Evolutionary conservation across 2,113 vertebrate species (phyloP).

Genomic region (Nansenia antarctica): DNA sequence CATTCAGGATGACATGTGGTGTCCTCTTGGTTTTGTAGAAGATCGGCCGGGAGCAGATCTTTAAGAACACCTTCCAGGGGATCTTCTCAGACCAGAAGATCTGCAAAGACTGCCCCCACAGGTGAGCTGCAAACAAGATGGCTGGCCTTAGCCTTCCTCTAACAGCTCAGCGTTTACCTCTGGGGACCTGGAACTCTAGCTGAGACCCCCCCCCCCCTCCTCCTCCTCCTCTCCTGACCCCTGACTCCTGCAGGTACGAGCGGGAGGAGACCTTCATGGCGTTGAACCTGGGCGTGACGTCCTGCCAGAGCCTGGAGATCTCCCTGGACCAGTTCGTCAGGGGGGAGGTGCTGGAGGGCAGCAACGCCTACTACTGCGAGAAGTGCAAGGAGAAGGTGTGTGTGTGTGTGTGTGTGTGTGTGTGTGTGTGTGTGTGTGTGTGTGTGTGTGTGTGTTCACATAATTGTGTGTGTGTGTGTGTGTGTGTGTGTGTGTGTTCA

Average conservation of each 20-base stretch:
- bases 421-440: neutral
- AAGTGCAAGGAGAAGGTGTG: conserved; percentile 98
- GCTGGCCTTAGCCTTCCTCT: too few species aligned
- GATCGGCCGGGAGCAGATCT: conserved; percentile 97
- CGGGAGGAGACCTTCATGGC: conserved; percentile 99
- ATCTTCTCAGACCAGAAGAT: conserved; percentile 99
- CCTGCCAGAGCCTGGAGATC: conserved; percentile 97
- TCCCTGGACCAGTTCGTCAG: conserved; percentile 98
- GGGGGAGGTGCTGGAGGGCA: conserved; percentile 98
- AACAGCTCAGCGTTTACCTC: too few species aligned
- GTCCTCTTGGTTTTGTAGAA: conserved; percentile 75
- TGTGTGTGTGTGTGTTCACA: neutral
- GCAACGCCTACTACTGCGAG: conserved; percentile 98
- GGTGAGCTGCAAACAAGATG: conserved; percentile 74
- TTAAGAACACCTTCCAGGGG: conserved; percentile 99
- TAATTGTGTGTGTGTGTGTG: neutral
- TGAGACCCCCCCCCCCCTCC: too few species aligned
- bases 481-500: neutral
- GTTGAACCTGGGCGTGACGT: conserved; percentile 95
- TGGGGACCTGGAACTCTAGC: too few species aligned
- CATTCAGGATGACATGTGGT: too few species aligned
- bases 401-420: neutral
- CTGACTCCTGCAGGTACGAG: conserved; percentile 81
- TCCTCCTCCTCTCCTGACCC: too few species aligned
- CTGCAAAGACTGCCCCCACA: conserved; percentile 98